Conservation (phyloP, 2,797 vertebrate species). For the Podarcis siculus region DNA sequence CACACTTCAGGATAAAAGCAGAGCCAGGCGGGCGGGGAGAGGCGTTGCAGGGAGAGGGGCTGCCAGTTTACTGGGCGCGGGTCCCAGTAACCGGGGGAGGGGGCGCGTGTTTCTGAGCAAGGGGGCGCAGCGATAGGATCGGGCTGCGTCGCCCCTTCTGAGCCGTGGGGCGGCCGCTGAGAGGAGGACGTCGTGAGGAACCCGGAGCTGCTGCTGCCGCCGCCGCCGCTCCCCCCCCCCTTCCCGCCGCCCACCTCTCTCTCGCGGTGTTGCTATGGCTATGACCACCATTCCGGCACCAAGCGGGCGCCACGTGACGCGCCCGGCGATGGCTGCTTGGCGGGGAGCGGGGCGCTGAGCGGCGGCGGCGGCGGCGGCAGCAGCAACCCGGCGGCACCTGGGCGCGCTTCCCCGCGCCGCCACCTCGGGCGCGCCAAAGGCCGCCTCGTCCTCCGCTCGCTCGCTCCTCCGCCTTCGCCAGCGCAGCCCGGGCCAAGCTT, state of each 20-base stretch:
- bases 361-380: not conserved
- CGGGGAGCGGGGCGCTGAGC: constrained; percentile 60
- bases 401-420: constrained; percentile 39
- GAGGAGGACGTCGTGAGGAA: too few relatives aligned
- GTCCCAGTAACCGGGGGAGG: not conserved
- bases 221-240: not conserved
- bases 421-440: constrained; percentile 48
- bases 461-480: not conserved
- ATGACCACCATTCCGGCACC: constrained; percentile 76
- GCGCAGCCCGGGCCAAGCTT: not conserved
- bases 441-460: not conserved
- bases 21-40: not conserved
- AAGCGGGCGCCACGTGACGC: constrained; percentile 72
- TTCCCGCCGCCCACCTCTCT: not conserved
- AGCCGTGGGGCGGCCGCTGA: too few relatives aligned
- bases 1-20: not conserved
- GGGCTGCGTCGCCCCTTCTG: not conserved
- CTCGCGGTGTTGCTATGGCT: constrained; percentile 74
- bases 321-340: constrained; percentile 76
- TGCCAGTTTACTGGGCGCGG: not conserved
- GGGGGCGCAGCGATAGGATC: not conserved
- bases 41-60: not conserved
- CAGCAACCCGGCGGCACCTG: not conserved
- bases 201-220: not conserved
- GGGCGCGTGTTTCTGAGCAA: not conserved